Base-by-base conservation (phyloP, 2,797 vertebrate species). In the Graptemys geographica region DNA sequence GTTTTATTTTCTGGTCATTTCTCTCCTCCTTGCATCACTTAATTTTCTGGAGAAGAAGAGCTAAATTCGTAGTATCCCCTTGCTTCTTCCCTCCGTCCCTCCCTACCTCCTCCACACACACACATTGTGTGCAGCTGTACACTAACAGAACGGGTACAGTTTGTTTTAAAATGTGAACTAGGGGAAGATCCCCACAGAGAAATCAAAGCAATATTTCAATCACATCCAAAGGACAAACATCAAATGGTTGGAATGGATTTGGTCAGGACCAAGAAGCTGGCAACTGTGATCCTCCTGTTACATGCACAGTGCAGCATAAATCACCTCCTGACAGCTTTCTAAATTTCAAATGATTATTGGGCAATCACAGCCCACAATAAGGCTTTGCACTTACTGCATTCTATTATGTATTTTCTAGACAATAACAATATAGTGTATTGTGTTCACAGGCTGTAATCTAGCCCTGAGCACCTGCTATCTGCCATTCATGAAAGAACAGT, bases 1-100 rank as follows among this genome's bases (percentile, higher is more conserved):
- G 91, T 89, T 97, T 97, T 95, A 90, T 96, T 95, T 96, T 97
- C 96, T 83, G 89, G 95, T 97, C 88, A 94, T 97, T 97, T 96
- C 95, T 94, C 96, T 96, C 95, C 94, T 93, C n/a, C 86, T 92
- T 92, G 90, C 88, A 90, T 94, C 97, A 96, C 83, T 92, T 83
- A 90, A 87, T 59, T 90, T 80, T 83, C 72, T 88, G 52, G 86
- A 87, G 78, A 92, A 93, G 93, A 96, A 89, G 83, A 86, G 53
- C 69, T 95, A 69, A 88, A 95, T 96, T 89, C 87, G 86, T 27
- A 79, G 84, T 83, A 79, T 90, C 76, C 15, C 74, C 28, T 81
- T 44, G 52, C 87, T 95, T 19, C 93, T 96, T 96, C 79, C 21
- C 21, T 37, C 15, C 15, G 51, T 51, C 65, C n/a, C 3, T 23